Percentiles rank a stretch among this genome's conserved stretches.
Conservation (phyloP, 2,888 invertebrate species). For the Lochmaea capreae region DNA sequence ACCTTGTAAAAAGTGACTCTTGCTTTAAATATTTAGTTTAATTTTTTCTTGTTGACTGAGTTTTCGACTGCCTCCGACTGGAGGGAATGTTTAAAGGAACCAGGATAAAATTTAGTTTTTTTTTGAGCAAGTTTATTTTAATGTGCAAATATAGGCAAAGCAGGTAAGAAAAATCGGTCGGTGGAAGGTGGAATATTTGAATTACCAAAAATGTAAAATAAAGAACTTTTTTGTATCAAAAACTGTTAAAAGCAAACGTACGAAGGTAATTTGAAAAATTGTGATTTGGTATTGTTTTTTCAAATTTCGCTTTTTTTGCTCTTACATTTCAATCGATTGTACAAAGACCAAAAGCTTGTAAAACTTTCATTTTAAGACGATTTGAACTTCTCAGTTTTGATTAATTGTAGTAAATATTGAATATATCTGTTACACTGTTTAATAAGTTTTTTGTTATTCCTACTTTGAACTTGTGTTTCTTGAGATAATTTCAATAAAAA, state of each 20-base stretch:
- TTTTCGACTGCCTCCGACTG: conserved; percentile 40
- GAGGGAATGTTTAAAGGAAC: conserved; percentile 44
- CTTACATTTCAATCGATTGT: neutral
- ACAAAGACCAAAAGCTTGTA: conserved; percentile 11
- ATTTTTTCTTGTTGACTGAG: conserved; percentile 44
- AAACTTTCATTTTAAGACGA: conserved; percentile 11
- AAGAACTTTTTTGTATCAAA: neutral
- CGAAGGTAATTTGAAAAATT: conserved; percentile 5
- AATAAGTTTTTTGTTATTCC: conserved; percentile 8
- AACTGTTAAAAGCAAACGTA: neutral
- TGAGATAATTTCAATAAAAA: conserved; percentile 11
- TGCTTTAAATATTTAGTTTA: conserved; percentile 41
- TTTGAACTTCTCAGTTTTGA: conserved; percentile 13
- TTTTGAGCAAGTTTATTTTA: conserved; percentile 49
- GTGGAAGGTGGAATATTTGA: conserved; percentile 31
- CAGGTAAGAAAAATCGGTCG: conserved; percentile 30
- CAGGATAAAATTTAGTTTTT: conserved; percentile 50
- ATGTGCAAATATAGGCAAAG: conserved; percentile 50
- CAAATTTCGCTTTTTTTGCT: neutral
- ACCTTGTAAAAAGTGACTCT: conserved; percentile 26
- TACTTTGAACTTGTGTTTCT: conserved; percentile 19
- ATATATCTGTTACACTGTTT: conserved; percentile 11
- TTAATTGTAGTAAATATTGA: conserved; percentile 11
- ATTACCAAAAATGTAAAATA: conserved; percentile 16
- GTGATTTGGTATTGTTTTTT: conserved; percentile 7